Evolutionary conservation across 92 coral and sea anemone genomes (phyloP), one percentile per base, ranked within the genome.

Genomic region (Montipora capitata): DNA sequence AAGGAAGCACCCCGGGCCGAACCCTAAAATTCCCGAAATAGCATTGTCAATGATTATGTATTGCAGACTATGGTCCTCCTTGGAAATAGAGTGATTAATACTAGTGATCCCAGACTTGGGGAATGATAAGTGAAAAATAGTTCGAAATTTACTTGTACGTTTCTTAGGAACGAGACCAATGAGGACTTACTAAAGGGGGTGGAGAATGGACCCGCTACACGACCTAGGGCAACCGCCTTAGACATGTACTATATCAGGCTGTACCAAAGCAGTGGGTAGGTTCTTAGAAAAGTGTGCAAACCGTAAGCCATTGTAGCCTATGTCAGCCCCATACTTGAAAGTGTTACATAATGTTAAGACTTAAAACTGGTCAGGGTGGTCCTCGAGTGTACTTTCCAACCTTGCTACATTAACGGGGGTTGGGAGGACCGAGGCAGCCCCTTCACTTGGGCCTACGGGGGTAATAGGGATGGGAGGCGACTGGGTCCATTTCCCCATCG

Each of bases 151-250:
- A 17, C 16, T 17, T n/a, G 38, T 13, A 17, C 16, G 38, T 15
- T 61, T 61, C 20, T 61, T 61, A 4, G 2, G 67, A 17, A 62
- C 67, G 4, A 62, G 27, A 62, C 67, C 67, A 62, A 62, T 16
- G 17, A 35, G 67, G 38, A 62, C 3, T 86, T 93, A 5, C 81
- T 52, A 90, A 78, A 2, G 91, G 93, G 14, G 18, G 68, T 54
- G 13, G 70, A 41, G 14, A 90, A 90, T 2, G 94, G 96, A 5
- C 91, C n/a, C n/a, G n/a, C n/a, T n/a, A n/a, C n/a, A n/a, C n/a
- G n/a, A n/a, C n/a, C n/a, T n/a, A n/a, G n/a, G 38, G 85, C 40
- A 1, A 82, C 81, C 39, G 81, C 94, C 43, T 75, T 86, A 83
- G 45, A 45, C 88, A 4, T 66, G 61, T 4, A 88, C 79, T 20